These are phyloP conservation scores for Sepioteuthis lessoniana DNA, from an alignment of 2,888 invertebrate genomes.

Conservation along the genomic window DNA sequence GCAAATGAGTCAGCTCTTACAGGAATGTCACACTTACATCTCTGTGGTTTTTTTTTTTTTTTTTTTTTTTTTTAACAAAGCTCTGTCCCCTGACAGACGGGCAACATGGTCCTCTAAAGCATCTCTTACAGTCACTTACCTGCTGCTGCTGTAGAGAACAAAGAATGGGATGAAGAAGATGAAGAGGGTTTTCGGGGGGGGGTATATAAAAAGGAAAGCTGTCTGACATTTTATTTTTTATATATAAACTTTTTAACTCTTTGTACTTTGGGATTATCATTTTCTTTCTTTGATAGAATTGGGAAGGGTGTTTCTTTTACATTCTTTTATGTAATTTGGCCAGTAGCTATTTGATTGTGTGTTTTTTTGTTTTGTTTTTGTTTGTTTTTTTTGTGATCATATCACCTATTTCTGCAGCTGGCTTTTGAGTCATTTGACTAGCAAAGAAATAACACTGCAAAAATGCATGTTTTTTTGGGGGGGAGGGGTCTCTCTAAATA, in stretches of 20 bases:
- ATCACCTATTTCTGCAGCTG: no score
- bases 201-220: no score
- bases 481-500: no score
- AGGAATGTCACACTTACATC: background rate
- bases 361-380: background rate
- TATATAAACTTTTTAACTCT: background rate
- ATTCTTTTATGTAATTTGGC: background rate
- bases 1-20: conserved; percentile 9
- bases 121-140: background rate
- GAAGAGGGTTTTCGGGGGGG: no score
- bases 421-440: no score
- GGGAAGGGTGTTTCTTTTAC: background rate
- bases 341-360: background rate
- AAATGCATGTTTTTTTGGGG: no score
- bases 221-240: background rate
- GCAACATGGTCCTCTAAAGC: background rate
- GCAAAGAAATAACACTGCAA: no score
- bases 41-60: background rate
- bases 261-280: background rate
- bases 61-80: no score
- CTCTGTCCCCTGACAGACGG: background rate
- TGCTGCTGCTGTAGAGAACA: background rate
- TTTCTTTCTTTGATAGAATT: background rate
- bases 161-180: background rate
- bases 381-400: background rate